phyloP scores from a whole-genome alignment of 2,888 invertebrate genomes.

The Sarcophaga subvicina region DNA sequence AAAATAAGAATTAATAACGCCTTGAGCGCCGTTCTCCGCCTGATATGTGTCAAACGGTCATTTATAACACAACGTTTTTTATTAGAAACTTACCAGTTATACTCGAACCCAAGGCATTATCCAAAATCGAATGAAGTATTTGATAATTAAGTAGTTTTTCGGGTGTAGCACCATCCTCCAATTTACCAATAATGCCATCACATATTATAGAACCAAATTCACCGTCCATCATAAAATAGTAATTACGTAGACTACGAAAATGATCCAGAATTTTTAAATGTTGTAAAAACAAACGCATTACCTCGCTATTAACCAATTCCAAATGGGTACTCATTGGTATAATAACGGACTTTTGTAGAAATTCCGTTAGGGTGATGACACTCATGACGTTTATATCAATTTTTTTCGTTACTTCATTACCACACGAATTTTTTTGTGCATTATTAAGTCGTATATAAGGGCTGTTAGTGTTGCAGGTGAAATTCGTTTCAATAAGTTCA shows the following conservation, averaged over 20 bases:
- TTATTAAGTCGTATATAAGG: conserved; percentile 73
- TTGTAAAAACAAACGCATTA: conserved; percentile 87
- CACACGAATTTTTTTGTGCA: conserved; percentile 22
- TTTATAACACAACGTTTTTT: no score
- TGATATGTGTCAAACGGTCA: no score
- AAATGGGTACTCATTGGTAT: conserved; percentile 87
- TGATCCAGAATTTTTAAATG: conserved; percentile 86
- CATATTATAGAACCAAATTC: conserved; percentile 90
- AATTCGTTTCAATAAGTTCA: conserved; percentile 74
- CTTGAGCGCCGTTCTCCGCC: no score
- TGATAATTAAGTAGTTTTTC: conserved; percentile 87
- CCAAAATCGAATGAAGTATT: conserved; percentile 86
- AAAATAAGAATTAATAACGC: no score
- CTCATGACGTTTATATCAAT: conserved; percentile 72
- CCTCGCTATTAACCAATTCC: conserved; percentile 87
- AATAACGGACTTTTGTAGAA: conserved; percentile 86
- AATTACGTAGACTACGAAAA: conserved; percentile 88
- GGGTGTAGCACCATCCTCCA: conserved; percentile 86
- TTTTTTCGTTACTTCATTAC: conserved; percentile 54
- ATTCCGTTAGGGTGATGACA: conserved; percentile 82
- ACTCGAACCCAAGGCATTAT: conserved; percentile 87
- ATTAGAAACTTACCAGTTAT: conserved; percentile 83
- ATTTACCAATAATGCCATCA: conserved; percentile 86
- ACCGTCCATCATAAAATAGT: conserved; percentile 90
- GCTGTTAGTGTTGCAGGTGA: conserved; percentile 72